Base-by-base conservation (phyloP, 2,888 invertebrate species). In the Tenthredo amoena region DNA sequence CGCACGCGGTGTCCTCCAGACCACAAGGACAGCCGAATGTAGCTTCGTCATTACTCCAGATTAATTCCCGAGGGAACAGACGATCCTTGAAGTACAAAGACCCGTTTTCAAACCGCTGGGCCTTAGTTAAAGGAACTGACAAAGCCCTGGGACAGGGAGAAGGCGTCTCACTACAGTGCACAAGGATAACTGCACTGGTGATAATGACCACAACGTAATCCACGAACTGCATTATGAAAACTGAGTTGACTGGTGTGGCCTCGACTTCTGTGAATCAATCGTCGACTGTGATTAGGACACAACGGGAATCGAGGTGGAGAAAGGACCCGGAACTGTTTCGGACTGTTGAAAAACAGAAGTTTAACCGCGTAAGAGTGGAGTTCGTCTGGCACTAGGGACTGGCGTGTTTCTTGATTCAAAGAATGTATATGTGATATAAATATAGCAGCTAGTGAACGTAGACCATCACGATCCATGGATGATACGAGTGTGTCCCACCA, bases 1-100 rank as follows among this genome's bases (percentile, higher is more conserved):
- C 62, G 84, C 90, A 89, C 9, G 85, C 62, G 0, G 21, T n/a
- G 31, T 26, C 62, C n/a, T 74, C 84, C 50, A 86, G 10, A 40
- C 85, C 83, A 50, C 87, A 88, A 26, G 85, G 72, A 74, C 88
- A 88, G 9, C 87, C 88, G n/a, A 85, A 82, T n/a, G 47, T 72
- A 9, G 68, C 81, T 15, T 83, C 21, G 9, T 40, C 85, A 6
- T 85, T 34, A 9, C 68, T 34, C 87, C 87, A 87, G 58, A 84
- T 86, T 2, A 84, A 74, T 5, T 86, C 77, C n/a, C 37, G 65
- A 3, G 87, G 85, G 72, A 87, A 88, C 0, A 58, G 15, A 10
- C 76, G n/a, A 21, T 55, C 74, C 37, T 71, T 18, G 43, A 84
- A 68, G 34, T 77, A 18, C 10, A 86, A 18, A 34, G 76, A 76